These are phyloP conservation scores for Suncus etruscus DNA, from an alignment of 2,113 vertebrate genomes.

Conservation along the genomic window DNA sequence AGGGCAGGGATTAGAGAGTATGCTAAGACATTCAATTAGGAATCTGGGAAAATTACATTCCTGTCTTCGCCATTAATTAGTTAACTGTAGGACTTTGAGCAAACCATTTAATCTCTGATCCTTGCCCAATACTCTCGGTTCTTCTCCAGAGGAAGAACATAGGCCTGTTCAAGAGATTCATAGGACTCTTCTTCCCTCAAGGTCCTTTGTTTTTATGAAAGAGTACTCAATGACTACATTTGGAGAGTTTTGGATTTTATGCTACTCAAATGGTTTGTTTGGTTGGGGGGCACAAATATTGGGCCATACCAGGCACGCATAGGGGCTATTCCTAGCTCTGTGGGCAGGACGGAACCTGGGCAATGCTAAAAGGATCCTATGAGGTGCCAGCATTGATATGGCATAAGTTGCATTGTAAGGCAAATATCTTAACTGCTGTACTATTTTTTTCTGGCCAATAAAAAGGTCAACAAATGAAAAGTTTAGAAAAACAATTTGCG, in stretches of 20 bases:
- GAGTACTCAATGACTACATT: background rate
- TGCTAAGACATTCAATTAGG: background rate
- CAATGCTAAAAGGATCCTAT: no score
- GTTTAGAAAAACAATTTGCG: background rate
- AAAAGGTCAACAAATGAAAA: background rate
- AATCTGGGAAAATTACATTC: slow-evolving; percentile 29
- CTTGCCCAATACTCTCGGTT: background rate
- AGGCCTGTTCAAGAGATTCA: background rate
- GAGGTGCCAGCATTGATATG: no score
- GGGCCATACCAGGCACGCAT: no score
- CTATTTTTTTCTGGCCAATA: no score
- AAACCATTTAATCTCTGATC: slow-evolving; percentile 17
- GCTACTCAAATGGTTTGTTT: background rate
- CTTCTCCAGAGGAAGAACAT: background rate
- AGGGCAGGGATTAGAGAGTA: background rate
- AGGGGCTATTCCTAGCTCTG: no score
- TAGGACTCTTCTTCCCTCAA: background rate
- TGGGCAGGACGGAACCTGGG: no score
- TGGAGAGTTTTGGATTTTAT: slow-evolving; percentile 31
- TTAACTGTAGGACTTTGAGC: background rate
- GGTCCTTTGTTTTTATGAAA: slow-evolving; percentile 1
- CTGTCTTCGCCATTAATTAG: slow-evolving; percentile 16
- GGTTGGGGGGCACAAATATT: no score
- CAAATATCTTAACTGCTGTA: no score
- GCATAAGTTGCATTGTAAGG: no score